phyloP scores from a whole-genome alignment of 2,888 invertebrate genomes.

The Polydrusus cervinus region DNA sequence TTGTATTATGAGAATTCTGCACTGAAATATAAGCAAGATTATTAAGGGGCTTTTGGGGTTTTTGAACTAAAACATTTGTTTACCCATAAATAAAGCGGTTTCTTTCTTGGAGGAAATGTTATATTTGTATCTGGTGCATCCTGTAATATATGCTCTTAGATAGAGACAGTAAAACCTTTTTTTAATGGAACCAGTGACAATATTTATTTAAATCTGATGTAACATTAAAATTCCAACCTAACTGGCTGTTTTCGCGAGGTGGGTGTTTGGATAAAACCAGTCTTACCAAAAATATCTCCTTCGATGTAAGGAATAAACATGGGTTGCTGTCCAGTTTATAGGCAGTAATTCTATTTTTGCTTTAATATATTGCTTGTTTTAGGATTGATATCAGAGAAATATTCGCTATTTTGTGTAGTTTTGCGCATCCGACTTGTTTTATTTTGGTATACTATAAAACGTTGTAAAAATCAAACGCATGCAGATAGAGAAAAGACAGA shows the following conservation, averaged over 20 bases:
- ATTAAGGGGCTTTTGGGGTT: too few species aligned
- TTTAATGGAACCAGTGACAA: constrained; percentile 47
- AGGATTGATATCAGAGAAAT: constrained; percentile 50
- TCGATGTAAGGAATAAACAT: constrained; percentile 44
- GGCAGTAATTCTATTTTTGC: constrained; percentile 51
- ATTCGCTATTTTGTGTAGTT: constrained; percentile 40
- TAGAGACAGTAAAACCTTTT: constrained; percentile 45
- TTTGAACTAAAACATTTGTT: too few species aligned
- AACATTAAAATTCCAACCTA: constrained; percentile 54
- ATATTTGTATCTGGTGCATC: constrained; percentile 6
- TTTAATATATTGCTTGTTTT: constrained; percentile 49
- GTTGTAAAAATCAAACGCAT: constrained; percentile 2
- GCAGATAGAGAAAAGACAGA: not conserved
- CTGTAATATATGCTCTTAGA: constrained; percentile 38
- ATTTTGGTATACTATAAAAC: constrained; percentile 19
- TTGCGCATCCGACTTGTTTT: constrained; percentile 36
- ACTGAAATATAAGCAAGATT: not conserved
- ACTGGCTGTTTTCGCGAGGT: constrained; percentile 51
- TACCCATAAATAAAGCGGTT: too few species aligned
- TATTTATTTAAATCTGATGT: constrained; percentile 52
- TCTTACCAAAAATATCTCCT: constrained; percentile 54
- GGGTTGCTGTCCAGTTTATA: constrained; percentile 53
- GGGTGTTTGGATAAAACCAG: constrained; percentile 56
- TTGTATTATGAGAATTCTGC: not conserved
- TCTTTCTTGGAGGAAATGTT: too few species aligned